A percentile compares a stretch with the other conserved stretches of the same genome.
Evolutionary conservation across 1,140 invertebrate genomes (phyloP).

Genomic region (Tetramorium alpestre): DNA sequence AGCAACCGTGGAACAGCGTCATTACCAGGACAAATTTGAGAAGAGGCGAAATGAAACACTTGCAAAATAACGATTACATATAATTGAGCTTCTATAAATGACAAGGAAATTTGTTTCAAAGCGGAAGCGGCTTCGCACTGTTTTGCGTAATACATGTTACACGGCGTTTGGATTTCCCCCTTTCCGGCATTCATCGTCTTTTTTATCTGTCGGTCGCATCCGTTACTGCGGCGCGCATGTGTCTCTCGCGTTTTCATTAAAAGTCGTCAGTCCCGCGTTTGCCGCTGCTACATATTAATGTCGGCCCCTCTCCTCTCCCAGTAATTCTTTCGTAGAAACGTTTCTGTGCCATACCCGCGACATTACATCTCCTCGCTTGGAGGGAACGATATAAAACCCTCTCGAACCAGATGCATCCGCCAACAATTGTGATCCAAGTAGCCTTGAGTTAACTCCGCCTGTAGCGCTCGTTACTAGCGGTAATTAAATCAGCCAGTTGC

Average conservation of each 20-base stretch:
- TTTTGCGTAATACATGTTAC: slow-evolving; percentile 16
- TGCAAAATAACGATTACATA: not conserved
- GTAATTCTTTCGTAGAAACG: slow-evolving; percentile 59
- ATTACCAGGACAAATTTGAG: not conserved
- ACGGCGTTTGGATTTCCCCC: not conserved
- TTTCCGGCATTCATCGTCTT: slow-evolving; percentile 18
- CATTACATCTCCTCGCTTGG: slow-evolving; percentile 9
- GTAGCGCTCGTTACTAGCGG: slow-evolving; percentile 33
- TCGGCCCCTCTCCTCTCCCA: not conserved
- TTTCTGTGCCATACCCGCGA: not conserved
- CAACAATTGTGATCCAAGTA: slow-evolving; percentile 33
- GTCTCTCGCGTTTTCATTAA: slow-evolving; percentile 63
- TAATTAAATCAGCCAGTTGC: slow-evolving; percentile 52
- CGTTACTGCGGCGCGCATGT: slow-evolving; percentile 31
- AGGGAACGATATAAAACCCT: slow-evolving; percentile 32
- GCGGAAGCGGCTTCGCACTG: not conserved
- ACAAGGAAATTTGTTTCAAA: not conserved
- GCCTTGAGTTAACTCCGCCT: slow-evolving; percentile 26
- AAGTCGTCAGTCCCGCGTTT: slow-evolving; percentile 47
- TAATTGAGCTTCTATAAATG: not conserved
- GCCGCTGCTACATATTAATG: slow-evolving; percentile 63
- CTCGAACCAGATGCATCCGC: slow-evolving; percentile 17
- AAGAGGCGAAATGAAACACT: not conserved
- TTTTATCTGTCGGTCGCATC: slow-evolving; percentile 40
- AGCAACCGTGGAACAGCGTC: not conserved